Evolutionary conservation across 1,140 invertebrate species (phyloP).

Genomic region (Ylistrum balloti): DNA sequence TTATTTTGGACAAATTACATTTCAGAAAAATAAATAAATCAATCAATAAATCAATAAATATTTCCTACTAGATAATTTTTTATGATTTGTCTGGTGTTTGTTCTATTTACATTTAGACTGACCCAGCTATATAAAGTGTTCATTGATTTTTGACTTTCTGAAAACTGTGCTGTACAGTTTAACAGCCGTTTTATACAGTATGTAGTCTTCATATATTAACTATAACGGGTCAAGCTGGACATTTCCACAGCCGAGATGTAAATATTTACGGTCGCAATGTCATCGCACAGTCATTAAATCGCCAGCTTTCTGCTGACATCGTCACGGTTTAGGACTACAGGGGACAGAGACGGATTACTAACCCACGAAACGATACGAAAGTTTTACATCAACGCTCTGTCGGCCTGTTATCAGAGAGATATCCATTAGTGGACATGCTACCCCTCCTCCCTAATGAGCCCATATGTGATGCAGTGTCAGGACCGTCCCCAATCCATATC

Average conservation of each 20-base stretch:
- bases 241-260: neutral
- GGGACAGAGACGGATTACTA: neutral
- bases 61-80: too few species aligned
- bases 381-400: conserved; percentile 19
- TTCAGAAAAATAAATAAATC: too few species aligned
- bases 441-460: neutral
- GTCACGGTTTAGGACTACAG: neutral
- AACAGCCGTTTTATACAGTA: neutral
- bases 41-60: too few species aligned
- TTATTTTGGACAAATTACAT: too few species aligned
- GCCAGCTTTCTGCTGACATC: neutral
- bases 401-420: neutral
- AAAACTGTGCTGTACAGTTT: neutral
- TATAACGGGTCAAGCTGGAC: neutral
- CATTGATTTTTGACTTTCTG: neutral
- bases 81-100: too few species aligned
- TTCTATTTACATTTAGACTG: too few species aligned
- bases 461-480: neutral
- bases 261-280: neutral
- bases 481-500: neutral
- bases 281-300: conserved; percentile 1
- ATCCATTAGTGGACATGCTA: neutral
- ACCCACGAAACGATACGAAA: neutral
- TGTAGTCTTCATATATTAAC: neutral
- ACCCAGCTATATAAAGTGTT: too few species aligned